A percentile compares a stretch with the other conserved stretches of the same genome.
Conservation (phyloP, 2,113 vertebrate species). For the Clarias magur region DNA sequence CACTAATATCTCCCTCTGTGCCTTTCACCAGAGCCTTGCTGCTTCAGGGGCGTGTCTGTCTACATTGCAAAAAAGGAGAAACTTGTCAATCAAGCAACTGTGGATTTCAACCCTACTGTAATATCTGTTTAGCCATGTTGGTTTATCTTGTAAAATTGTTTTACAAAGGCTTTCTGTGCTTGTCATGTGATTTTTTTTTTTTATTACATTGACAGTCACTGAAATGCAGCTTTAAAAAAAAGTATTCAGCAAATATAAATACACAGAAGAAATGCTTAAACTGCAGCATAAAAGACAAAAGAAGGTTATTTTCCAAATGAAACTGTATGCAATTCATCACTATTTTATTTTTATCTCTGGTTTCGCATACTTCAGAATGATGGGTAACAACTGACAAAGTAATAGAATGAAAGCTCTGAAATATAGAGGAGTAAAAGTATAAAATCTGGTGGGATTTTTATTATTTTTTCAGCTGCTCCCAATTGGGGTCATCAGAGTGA, state of each 20-base stretch:
- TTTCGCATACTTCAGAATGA: background rate
- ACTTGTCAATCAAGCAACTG: background rate
- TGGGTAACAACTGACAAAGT: background rate
- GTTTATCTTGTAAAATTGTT: too few relatives aligned
- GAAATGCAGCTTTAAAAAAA: too few relatives aligned
- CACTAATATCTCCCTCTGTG: background rate
- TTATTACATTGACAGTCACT: too few relatives aligned
- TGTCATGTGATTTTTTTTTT: too few relatives aligned
- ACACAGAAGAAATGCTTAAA: too few relatives aligned
- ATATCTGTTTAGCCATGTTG: too few relatives aligned
- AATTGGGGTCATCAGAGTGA: too few relatives aligned
- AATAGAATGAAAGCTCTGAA: background rate
- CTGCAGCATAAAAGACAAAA: background rate
- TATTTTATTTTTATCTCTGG: background rate
- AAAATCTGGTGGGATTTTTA: too few relatives aligned
- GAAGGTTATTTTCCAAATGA: background rate
- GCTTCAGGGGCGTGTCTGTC: background rate
- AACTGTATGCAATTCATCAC: background rate
- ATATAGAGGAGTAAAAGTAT: background rate
- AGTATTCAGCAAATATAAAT: too few relatives aligned
- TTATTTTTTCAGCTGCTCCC: too few relatives aligned
- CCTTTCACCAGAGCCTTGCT: background rate
- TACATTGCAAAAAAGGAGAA: background rate
- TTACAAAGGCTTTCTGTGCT: too few relatives aligned
- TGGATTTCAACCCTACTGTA: background rate